Conservation (phyloP, 2,797 vertebrate species). For the Thripadectes ignobilis region DNA sequence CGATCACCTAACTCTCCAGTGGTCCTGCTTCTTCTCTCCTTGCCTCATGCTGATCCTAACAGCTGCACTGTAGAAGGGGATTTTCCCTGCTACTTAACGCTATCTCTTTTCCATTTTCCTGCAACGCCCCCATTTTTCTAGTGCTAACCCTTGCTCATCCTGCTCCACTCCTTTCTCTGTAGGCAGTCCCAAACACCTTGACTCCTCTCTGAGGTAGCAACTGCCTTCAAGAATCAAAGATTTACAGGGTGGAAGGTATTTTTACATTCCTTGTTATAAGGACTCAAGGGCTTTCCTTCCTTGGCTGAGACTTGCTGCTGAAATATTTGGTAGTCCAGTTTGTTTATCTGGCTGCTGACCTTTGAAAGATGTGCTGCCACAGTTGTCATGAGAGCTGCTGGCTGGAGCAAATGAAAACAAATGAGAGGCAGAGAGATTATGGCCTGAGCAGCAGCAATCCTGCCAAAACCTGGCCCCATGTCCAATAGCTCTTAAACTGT, state of each 20-base stretch:
- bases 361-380: conserved; percentile 61
- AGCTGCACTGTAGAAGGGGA: neutral
- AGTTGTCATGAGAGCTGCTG: conserved; percentile 20
- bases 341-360: conserved; percentile 31
- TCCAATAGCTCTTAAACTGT: conserved; percentile 6
- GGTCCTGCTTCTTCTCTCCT: neutral
- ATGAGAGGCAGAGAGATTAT: conserved; percentile 40
- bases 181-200: neutral
- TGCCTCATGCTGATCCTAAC: neutral
- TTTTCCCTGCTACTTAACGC: neutral
- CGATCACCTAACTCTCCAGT: neutral
- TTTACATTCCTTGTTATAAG: neutral
- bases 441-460: conserved; percentile 18
- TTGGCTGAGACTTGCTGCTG: neutral
- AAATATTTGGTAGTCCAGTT: conserved; percentile 15
- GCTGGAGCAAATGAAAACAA: conserved; percentile 57
- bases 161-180: neutral
- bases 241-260: neutral
- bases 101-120: neutral
- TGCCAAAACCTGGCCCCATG: neutral
- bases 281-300: neutral
- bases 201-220: neutral
- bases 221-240: neutral
- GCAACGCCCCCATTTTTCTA: neutral
- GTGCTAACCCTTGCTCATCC: neutral